Evolutionary conservation across 2,797 vertebrate species (phyloP).

Genomic region (Micrastur ruficollis): DNA sequence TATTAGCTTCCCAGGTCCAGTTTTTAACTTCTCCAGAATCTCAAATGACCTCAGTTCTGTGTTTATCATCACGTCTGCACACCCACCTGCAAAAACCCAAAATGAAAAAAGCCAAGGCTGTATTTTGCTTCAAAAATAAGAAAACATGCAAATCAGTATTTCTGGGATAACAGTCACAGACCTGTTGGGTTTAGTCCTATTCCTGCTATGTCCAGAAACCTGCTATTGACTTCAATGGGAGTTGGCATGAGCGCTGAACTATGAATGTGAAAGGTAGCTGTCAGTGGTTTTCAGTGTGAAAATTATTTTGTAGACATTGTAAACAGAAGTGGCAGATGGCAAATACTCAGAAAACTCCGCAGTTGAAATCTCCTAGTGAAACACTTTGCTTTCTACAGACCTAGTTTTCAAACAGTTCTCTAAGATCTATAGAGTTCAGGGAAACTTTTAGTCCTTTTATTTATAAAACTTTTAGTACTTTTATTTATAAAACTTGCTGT

Average conservation of each 20-base stretch:
- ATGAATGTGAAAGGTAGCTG: slow-evolving; percentile 9
- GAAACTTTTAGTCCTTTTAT: neutral
- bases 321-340: slow-evolving; percentile 13
- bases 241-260: neutral
- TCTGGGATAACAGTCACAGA: neutral
- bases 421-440: neutral
- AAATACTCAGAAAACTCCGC: neutral
- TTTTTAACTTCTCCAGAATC: neutral
- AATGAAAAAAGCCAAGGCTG: neutral
- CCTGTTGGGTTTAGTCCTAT: neutral
- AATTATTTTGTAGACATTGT: neutral
- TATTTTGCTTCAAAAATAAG: neutral
- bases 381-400: neutral
- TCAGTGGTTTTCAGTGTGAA: neutral
- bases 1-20: neutral
- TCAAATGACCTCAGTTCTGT: neutral
- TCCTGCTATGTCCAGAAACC: neutral
- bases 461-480: neutral
- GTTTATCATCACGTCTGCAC: neutral
- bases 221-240: neutral
- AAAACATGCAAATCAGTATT: neutral
- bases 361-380: neutral
- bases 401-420: neutral
- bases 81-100: neutral
- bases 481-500: neutral